Percentiles rank a stretch among this genome's conserved stretches.
phyloP scores from a whole-genome alignment of 2,113 vertebrate genomes.

The Heterotis niloticus region DNA sequence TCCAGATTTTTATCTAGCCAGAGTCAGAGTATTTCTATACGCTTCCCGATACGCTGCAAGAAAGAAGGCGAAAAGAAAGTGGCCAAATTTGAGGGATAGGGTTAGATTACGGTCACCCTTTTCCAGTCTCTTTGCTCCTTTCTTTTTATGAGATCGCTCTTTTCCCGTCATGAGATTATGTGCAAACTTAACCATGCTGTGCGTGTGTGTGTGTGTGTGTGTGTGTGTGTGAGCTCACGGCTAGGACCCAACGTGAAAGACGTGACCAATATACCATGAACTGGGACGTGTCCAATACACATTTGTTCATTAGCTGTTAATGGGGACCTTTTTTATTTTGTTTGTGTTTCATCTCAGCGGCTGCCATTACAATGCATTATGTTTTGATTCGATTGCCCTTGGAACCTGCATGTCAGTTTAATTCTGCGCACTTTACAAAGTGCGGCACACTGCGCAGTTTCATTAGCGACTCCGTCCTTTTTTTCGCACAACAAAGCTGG shows the following conservation, averaged over 20 bases:
- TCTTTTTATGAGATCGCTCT: conserved; percentile 22
- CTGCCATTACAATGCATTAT: too few relatives aligned
- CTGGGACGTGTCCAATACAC: not conserved
- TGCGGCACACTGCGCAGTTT: too few relatives aligned
- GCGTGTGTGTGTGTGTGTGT: conserved; percentile 4
- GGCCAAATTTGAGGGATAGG: not conserved
- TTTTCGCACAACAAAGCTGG: not conserved
- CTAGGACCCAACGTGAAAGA: not conserved
- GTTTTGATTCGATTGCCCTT: too few relatives aligned
- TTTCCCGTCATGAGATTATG: conserved; percentile 1
- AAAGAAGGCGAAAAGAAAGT: not conserved
- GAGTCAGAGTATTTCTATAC: not conserved
- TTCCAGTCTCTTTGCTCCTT: not conserved
- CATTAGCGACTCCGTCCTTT: not conserved
- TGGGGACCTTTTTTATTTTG: too few relatives aligned
- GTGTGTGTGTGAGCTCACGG: not conserved
- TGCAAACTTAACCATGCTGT: too few relatives aligned
- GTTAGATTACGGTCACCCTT: conserved; percentile 9
- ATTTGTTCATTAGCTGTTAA: not conserved
- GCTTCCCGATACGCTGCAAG: not conserved
- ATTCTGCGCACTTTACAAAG: too few relatives aligned
- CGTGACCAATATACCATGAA: not conserved
- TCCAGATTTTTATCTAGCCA: not conserved
- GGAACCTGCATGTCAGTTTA: too few relatives aligned
- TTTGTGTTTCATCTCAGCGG: too few relatives aligned